A percentile compares a stretch with the other conserved stretches of the same genome.
Evolutionary conservation across 2,113 vertebrate species (phyloP).

Genomic region (Larimichthys polyactis): DNA sequence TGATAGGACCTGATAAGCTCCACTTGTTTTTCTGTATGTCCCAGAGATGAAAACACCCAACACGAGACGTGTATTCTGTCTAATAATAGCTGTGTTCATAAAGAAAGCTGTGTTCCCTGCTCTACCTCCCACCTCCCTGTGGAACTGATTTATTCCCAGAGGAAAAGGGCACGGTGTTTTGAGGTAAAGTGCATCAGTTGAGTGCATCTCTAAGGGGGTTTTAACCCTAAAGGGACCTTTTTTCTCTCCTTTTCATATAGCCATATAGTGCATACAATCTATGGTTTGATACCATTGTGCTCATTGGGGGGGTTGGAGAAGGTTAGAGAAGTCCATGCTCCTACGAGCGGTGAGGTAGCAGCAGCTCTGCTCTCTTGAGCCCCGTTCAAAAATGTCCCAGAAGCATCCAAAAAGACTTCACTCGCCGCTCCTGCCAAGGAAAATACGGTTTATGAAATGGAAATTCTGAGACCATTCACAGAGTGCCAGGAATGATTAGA

Average conservation of each 20-base stretch:
- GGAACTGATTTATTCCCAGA: slow-evolving; percentile 53
- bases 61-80: slow-evolving; percentile 35
- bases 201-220: slow-evolving; percentile 66
- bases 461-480: slow-evolving; percentile 87
- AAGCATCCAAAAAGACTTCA: slow-evolving; percentile 79
- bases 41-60: slow-evolving; percentile 52
- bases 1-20: slow-evolving; percentile 37
- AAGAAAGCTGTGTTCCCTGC: slow-evolving; percentile 45
- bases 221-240: slow-evolving; percentile 60
- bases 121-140: slow-evolving; percentile 10
- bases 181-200: slow-evolving; percentile 69
- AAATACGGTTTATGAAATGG: slow-evolving; percentile 85
- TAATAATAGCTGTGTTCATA: slow-evolving; percentile 60
- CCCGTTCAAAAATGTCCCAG: slow-evolving; percentile 80
- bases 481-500: slow-evolving; percentile 76
- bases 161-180: slow-evolving; percentile 53
- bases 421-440: slow-evolving; percentile 79
- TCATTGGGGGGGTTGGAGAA: not conserved
- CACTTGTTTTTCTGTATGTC: slow-evolving; percentile 28
- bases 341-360: slow-evolving; percentile 56
- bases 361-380: slow-evolving; percentile 72
- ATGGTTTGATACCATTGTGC: slow-evolving; percentile 52
- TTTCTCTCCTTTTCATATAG: slow-evolving; percentile 14
- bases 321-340: slow-evolving; percentile 45
- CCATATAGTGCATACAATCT: slow-evolving; percentile 26